These are phyloP conservation scores for Thomomys bottae DNA, from an alignment of 2,113 vertebrate genomes.

Conservation along the genomic window DNA sequence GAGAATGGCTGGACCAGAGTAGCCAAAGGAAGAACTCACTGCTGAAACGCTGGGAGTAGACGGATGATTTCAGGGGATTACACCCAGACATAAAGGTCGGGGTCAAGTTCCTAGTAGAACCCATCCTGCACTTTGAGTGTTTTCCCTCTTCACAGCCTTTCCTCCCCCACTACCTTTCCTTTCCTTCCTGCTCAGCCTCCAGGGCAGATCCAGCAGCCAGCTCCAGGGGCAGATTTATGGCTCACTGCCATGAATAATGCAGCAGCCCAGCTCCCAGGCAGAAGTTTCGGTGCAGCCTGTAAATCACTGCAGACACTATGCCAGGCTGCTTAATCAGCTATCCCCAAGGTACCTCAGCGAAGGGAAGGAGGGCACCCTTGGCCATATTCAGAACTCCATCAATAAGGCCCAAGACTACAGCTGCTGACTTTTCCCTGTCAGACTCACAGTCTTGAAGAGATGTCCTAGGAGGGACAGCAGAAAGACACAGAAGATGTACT, in stretches of 20 bases:
- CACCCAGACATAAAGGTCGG: not conserved
- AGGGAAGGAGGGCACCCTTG: constrained; percentile 52
- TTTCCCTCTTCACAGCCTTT: not conserved
- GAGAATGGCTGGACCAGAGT: not conserved
- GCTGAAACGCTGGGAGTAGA: not conserved
- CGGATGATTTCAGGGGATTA: not conserved
- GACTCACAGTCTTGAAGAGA: not conserved
- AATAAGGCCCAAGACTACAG: constrained; percentile 55
- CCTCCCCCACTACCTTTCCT: not conserved
- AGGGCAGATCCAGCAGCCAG: constrained; percentile 47
- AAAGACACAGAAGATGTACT: not conserved
- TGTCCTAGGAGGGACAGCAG: not conserved
- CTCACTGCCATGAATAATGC: constrained; percentile 77
- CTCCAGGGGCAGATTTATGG: constrained; percentile 71
- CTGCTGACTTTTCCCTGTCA: not conserved
- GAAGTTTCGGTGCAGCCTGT: constrained; percentile 66
- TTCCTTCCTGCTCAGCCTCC: constrained; percentile 36
- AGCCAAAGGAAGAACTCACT: not conserved
- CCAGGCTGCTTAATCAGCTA: constrained; percentile 77
- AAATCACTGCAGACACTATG: constrained; percentile 69
- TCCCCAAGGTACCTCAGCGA: constrained; percentile 56
- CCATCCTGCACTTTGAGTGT: not conserved
- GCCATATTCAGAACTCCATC: constrained; percentile 9
- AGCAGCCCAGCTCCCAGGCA: constrained; percentile 66
- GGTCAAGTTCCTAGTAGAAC: not conserved